A percentile compares a stretch with the other conserved stretches of the same genome.
phyloP scores from a whole-genome alignment of 1,140 invertebrate genomes.

The Achroia grisella region DNA sequence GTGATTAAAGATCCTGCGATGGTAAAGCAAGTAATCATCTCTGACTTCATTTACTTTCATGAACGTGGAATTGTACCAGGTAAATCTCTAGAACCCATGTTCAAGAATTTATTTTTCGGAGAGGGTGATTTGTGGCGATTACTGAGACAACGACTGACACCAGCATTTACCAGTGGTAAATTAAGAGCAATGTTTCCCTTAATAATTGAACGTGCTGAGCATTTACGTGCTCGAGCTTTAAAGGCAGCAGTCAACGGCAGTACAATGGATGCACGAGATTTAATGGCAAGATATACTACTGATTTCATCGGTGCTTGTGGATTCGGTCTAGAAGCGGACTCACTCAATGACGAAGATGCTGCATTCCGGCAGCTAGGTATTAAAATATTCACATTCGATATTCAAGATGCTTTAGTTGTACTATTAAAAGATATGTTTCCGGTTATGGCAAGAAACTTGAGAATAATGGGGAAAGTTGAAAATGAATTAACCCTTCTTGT shows the following conservation, averaged over 20 bases:
- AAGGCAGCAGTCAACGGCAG: no score
- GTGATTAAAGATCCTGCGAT: conserved; percentile 71
- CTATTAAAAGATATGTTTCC: conserved; percentile 4
- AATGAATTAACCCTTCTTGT: not conserved
- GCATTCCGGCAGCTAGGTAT: conserved; percentile 57
- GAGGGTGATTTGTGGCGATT: conserved; percentile 66
- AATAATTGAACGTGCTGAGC: conserved; percentile 50
- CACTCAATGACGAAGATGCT: conserved; percentile 47
- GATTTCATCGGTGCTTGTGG: no score
- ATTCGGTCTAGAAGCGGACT: no score
- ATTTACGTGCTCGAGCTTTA: conserved; percentile 15
- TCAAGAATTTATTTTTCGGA: conserved; percentile 14
- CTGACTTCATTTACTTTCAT: conserved; percentile 70
- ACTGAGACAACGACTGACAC: conserved; percentile 50
- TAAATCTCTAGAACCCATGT: conserved; percentile 17
- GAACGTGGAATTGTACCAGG: not conserved
- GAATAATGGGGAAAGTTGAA: conserved; percentile 2
- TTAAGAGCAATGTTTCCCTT: conserved; percentile 63
- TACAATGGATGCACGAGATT: no score
- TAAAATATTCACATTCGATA: conserved; percentile 6
- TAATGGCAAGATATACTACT: no score
- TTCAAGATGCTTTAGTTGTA: conserved; percentile 3
- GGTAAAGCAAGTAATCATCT: conserved; percentile 64
- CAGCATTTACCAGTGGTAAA: no score
- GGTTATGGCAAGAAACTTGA: not conserved